A percentile compares a stretch with the other conserved stretches of the same genome.
These are phyloP conservation scores for Lophius piscatorius DNA, from an alignment of 2,113 vertebrate species.

Conservation along the genomic window DNA sequence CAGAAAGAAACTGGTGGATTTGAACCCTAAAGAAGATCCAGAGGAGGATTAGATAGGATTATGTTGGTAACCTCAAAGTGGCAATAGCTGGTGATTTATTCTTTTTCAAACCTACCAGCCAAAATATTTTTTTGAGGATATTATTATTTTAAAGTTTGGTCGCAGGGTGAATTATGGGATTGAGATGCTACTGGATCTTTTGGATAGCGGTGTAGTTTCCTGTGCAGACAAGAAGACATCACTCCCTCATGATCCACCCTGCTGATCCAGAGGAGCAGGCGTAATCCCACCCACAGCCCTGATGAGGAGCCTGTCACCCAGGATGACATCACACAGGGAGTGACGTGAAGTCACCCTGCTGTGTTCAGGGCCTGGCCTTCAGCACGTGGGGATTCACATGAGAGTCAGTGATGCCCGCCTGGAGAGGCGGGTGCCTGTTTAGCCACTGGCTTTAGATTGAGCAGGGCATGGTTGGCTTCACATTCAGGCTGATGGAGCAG, in stretches of 20 bases:
- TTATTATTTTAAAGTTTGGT: not conserved
- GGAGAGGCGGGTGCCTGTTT: constrained; percentile 34
- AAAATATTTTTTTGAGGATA: not conserved
- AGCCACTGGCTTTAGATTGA: constrained; percentile 40
- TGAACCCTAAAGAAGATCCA: no score
- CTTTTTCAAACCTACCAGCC: not conserved
- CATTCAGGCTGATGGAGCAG: constrained; percentile 39
- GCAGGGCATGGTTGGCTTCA: constrained; percentile 44
- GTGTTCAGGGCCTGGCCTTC: constrained; percentile 34
- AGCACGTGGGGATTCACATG: constrained; percentile 74
- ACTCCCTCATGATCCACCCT: constrained; percentile 23
- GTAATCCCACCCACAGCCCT: constrained; percentile 65
- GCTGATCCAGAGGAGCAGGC: constrained; percentile 46
- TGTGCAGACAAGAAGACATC: constrained; percentile 29
- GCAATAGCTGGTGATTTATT: not conserved
- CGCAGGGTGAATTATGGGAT: constrained; percentile 6
- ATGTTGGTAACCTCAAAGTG: not conserved
- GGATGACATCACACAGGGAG: constrained; percentile 67
- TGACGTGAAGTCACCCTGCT: constrained; percentile 57
- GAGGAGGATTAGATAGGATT: not conserved
- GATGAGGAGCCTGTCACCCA: constrained; percentile 58
- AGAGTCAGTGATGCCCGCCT: constrained; percentile 53
- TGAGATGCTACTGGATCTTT: not conserved
- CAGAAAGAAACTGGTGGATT: no score
- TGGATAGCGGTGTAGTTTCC: constrained; percentile 8